Percentiles rank a stretch among this genome's conserved stretches.
phyloP scores from a whole-genome alignment of 2,888 invertebrate genomes.

The Laspeyria flexula region DNA sequence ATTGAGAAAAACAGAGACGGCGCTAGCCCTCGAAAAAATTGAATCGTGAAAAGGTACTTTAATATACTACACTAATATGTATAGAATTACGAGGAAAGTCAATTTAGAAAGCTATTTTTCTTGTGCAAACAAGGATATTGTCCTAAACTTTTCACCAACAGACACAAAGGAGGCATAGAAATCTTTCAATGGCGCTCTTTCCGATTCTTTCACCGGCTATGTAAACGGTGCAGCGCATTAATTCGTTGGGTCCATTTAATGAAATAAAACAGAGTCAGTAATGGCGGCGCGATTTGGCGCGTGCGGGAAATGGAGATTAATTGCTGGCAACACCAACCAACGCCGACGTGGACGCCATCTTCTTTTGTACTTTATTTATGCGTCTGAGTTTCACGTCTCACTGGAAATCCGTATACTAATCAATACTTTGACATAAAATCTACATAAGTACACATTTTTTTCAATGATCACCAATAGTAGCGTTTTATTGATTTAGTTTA shows the following conservation, averaged over 20 bases:
- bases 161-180: constrained; percentile 69
- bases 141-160: constrained; percentile 60
- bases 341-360: constrained; percentile 68
- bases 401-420: constrained; percentile 13
- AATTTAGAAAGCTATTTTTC: constrained; percentile 47
- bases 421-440: no score
- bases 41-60: no score
- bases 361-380: constrained; percentile 75
- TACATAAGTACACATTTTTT: no score
- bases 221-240: constrained; percentile 75
- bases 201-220: constrained; percentile 70
- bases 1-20: no score
- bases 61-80: no score
- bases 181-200: constrained; percentile 64
- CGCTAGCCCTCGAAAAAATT: not conserved
- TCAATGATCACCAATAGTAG: no score
- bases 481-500: no score
- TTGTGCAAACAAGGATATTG: constrained; percentile 58
- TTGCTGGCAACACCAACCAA: constrained; percentile 74
- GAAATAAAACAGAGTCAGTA: constrained; percentile 81
- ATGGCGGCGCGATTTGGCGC: constrained; percentile 78
- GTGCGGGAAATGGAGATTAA: constrained; percentile 83
- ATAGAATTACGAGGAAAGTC: constrained; percentile 15
- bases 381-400: constrained; percentile 57
- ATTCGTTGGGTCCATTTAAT: constrained; percentile 79